Base-by-base conservation (phyloP, 2,797 vertebrate species). In the Chiloscyllium punctatum region DNA sequence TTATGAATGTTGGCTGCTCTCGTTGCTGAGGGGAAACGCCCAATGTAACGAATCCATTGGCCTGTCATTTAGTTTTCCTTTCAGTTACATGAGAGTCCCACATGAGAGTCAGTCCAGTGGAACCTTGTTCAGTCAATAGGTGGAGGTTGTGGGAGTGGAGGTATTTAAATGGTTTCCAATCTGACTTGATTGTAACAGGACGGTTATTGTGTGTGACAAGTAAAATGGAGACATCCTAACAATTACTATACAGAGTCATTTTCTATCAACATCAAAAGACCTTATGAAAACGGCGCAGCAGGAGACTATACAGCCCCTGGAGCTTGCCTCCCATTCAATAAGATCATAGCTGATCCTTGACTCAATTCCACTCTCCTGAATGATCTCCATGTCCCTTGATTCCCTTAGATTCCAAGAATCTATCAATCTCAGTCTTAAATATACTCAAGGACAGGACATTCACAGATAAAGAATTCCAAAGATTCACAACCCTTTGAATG, bases 1-100 rank as follows among this genome's bases (percentile, higher is more conserved):
- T 66, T 18, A 7, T 62, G 71, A 30, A 94, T 66, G 37, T 95
- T 96, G 97, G 97, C 97, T 95, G 97, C 97, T 95, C 97, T 97
- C 97, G 96, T 97, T 98, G 97, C 97, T 96, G 97, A 11, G 97
- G 96, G 1, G 96, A 69, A 48, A 94, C 79, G 33, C 23, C 33
- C 53, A 57, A 77, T 94, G 42, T 25, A 57, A 16, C 48, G 82
- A 21, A 48, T 66, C 33, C 33, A n/a, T 18, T 66, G 30, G 88
- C 57, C 57, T 33, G 53, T 7, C 30, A 57, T 33, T 91, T 91
- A 30, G n/a, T 57, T 91, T 90, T 37, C 33, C 25, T 2, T 62
- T n/a, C 4, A 23, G 18, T 84, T 42, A 84, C 21, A n/a, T n/a
- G n/a, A n/a, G n/a, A n/a, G 37, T 13, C 9, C 91, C 21, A 71